Conservation (phyloP, 2,888 invertebrate species). For the Gastracanthus pulcherrimus region DNA sequence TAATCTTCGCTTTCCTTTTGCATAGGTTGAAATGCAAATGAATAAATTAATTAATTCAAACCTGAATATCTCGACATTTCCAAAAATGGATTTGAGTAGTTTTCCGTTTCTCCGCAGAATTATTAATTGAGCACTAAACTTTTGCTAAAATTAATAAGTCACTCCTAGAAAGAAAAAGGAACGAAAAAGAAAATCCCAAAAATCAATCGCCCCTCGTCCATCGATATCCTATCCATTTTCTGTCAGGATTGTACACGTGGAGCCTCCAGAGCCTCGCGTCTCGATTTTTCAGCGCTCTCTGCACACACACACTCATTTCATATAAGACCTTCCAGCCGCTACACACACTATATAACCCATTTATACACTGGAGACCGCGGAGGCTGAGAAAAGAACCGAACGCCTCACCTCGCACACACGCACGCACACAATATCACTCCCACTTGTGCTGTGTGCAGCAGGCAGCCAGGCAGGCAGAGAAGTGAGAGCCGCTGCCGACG, state of each 20-base stretch:
- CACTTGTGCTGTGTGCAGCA: neutral
- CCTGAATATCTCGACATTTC: too few species aligned
- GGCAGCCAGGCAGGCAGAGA: too few species aligned
- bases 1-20: too few species aligned
- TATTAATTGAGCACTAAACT: neutral
- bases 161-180: too few species aligned
- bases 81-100: too few species aligned
- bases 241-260: conserved; percentile 57
- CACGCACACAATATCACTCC: neutral
- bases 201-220: neutral
- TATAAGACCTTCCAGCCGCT: too few species aligned
- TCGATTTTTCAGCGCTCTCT: conserved; percentile 21
- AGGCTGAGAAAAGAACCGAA: conserved; percentile 5
- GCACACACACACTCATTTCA: too few species aligned
- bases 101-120: too few species aligned
- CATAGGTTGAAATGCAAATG: too few species aligned
- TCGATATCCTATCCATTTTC: conserved; percentile 52
- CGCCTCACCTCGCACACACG: neutral
- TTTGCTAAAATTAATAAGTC: neutral
- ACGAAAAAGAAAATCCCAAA: neutral
- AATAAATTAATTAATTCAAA: too few species aligned
- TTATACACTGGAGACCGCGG: conserved; percentile 6
- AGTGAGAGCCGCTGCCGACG: neutral
- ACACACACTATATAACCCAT: too few species aligned
- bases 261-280: too few species aligned